A percentile compares a stretch with the other conserved stretches of the same genome.
phyloP scores from a whole-genome alignment of 2,888 invertebrate species.

The Gymnoscelis rufifasciata region DNA sequence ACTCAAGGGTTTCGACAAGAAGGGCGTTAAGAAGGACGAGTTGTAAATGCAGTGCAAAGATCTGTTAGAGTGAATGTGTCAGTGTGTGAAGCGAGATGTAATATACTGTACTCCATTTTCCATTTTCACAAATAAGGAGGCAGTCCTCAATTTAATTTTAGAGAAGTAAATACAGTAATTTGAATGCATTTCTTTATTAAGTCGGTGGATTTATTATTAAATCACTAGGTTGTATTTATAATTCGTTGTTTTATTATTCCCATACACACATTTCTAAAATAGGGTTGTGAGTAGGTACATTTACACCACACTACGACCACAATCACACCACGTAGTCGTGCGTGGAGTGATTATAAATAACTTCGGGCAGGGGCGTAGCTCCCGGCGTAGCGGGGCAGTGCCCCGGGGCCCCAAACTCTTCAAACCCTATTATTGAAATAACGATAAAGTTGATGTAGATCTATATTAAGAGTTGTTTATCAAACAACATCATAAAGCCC shows the following conservation, averaged over 20 bases:
- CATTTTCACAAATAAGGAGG: slow-evolving; percentile 25
- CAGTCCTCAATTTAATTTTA: slow-evolving; percentile 43
- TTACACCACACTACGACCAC: neutral
- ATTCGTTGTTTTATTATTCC: slow-evolving; percentile 40
- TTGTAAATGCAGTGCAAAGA: slow-evolving; percentile 58
- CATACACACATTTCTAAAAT: too few relatives aligned
- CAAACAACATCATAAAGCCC: too few relatives aligned
- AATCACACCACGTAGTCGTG: too few relatives aligned
- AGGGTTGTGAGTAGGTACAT: neutral
- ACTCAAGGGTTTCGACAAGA: slow-evolving; percentile 91
- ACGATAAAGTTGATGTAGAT: too few relatives aligned
- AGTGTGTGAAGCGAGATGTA: slow-evolving; percentile 14
- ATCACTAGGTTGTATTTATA: slow-evolving; percentile 70
- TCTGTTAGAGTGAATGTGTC: slow-evolving; percentile 47
- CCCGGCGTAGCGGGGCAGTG: too few relatives aligned
- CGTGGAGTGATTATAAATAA: too few relatives aligned
- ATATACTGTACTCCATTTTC: slow-evolving; percentile 21
- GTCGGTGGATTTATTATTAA: slow-evolving; percentile 62
- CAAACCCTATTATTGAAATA: too few relatives aligned
- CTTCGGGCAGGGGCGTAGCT: too few relatives aligned
- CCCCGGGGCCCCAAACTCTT: too few relatives aligned
- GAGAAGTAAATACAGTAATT: slow-evolving; percentile 74
- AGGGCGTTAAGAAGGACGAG: slow-evolving; percentile 83
- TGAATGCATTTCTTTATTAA: slow-evolving; percentile 65
- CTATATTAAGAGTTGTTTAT: too few relatives aligned